These are phyloP conservation scores for Resseliella maxima DNA, from an alignment of 2,888 invertebrate species.

Conservation along the genomic window DNA sequence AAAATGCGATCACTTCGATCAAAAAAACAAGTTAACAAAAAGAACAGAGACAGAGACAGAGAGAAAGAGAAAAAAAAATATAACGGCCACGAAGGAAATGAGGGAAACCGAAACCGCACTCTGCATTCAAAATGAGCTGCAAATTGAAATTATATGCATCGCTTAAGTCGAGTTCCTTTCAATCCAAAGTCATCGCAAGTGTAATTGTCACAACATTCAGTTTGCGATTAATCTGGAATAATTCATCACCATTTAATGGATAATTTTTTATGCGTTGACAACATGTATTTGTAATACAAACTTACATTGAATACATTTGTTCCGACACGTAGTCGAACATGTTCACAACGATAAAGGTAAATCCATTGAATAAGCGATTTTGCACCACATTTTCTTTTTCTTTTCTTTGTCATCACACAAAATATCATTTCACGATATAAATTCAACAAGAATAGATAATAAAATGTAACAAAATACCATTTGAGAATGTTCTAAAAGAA, in stretches of 20 bases:
- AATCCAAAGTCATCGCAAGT: conserved; percentile 40
- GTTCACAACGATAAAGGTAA: not conserved
- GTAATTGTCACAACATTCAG: conserved; percentile 53
- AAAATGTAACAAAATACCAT: conserved; percentile 46
- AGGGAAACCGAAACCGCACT: not conserved
- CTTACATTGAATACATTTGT: conserved; percentile 31
- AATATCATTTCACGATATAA: conserved; percentile 9
- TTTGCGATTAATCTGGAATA: conserved; percentile 51
- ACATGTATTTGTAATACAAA: conserved; percentile 44
- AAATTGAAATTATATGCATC: not conserved
- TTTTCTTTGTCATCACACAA: too few species aligned
- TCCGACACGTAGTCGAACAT: conserved; percentile 4
- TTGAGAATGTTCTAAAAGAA: conserved; percentile 25
- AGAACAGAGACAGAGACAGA: too few species aligned
- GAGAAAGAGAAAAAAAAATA: not conserved
- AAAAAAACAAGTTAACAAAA: conserved; percentile 34
- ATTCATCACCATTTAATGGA: conserved; percentile 55
- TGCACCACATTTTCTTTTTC: not conserved
- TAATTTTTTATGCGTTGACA: conserved; percentile 53
- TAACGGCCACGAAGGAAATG: conserved; percentile 2
- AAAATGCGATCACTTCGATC: conserved; percentile 51
- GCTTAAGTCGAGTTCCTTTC: not conserved
- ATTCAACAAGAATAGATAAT: conserved; percentile 27
- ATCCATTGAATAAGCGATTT: not conserved
- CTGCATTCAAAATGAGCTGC: not conserved